Evolutionary conservation across 2,797 vertebrate genomes (phyloP).

Genomic region (Chelmon rostratus): DNA sequence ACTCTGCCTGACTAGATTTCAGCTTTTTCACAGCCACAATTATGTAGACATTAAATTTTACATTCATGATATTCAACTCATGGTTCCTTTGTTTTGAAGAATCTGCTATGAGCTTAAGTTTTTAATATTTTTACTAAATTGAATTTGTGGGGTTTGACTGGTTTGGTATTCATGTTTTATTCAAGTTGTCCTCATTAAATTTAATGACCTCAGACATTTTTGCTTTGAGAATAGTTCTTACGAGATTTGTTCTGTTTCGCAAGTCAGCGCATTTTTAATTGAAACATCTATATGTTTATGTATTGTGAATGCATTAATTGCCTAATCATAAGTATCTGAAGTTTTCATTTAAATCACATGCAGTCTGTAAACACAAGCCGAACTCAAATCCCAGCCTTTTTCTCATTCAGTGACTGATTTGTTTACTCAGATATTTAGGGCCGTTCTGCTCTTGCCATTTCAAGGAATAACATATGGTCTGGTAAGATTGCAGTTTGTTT

Average conservation of each 20-base stretch:
- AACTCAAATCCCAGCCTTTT: not conserved
- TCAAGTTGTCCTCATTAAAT: not conserved
- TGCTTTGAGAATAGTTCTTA: no score
- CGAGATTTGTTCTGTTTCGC: not conserved
- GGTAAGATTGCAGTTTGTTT: conserved; percentile 56
- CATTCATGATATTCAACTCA: not conserved
- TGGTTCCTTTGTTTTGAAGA: conserved; percentile 1
- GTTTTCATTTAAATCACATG: conserved; percentile 7
- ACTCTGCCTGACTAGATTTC: conserved; percentile 31
- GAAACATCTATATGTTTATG: not conserved
- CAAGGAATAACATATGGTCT: conserved; percentile 45
- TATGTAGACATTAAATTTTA: conserved; percentile 9
- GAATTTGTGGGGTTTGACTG: not conserved
- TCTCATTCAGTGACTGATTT: not conserved
- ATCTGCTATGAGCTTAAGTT: not conserved
- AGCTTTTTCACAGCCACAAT: conserved; percentile 29
- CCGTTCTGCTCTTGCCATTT: conserved; percentile 25
- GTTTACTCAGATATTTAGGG: conserved; percentile 16
- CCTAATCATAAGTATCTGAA: not conserved
- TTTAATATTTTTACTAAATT: not conserved
- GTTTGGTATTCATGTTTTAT: conserved; percentile 2
- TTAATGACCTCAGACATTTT: not conserved
- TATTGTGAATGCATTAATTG: not conserved
- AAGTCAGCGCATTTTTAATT: not conserved
- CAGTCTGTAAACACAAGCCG: conserved; percentile 8